Conservation (phyloP, 2,888 invertebrate species). For the Perizoma affinitatum region DNA sequence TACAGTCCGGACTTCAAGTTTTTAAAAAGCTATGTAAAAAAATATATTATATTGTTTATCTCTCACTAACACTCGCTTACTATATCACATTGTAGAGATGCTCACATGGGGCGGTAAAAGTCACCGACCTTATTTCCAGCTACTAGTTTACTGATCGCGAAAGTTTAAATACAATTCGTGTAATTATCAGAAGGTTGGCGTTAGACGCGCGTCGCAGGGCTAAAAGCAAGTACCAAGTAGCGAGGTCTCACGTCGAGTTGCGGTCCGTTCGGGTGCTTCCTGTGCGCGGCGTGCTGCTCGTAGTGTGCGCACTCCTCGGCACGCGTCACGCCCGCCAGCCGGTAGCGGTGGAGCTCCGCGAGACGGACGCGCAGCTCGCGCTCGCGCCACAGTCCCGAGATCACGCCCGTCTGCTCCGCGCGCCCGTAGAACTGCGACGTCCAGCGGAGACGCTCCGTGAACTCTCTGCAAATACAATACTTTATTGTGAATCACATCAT, state of each 20-base stretch:
- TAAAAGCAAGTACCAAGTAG: slow-evolving; percentile 48
- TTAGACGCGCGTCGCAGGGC: slow-evolving; percentile 39
- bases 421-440: slow-evolving; percentile 95
- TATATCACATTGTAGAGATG: too few species aligned
- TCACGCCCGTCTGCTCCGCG: slow-evolving; percentile 91
- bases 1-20: too few species aligned
- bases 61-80: too few species aligned
- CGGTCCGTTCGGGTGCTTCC: slow-evolving; percentile 78
- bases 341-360: slow-evolving; percentile 91
- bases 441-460: slow-evolving; percentile 92
- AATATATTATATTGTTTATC: too few species aligned
- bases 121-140: too few species aligned
- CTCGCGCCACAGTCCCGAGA: slow-evolving; percentile 92
- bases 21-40: too few species aligned
- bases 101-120: too few species aligned
- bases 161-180: too few species aligned
- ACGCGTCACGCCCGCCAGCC: slow-evolving; percentile 93
- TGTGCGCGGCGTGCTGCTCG: slow-evolving; percentile 89
- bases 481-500: too few species aligned
- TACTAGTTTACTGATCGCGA: not conserved
- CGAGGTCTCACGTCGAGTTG: slow-evolving; percentile 86
- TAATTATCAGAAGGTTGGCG: slow-evolving; percentile 22
- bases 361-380: slow-evolving; percentile 92
- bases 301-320: slow-evolving; percentile 94
- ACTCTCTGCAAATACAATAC: slow-evolving; percentile 80